Conservation (phyloP, 2,113 vertebrate genomes). For the Pica pica region DNA sequence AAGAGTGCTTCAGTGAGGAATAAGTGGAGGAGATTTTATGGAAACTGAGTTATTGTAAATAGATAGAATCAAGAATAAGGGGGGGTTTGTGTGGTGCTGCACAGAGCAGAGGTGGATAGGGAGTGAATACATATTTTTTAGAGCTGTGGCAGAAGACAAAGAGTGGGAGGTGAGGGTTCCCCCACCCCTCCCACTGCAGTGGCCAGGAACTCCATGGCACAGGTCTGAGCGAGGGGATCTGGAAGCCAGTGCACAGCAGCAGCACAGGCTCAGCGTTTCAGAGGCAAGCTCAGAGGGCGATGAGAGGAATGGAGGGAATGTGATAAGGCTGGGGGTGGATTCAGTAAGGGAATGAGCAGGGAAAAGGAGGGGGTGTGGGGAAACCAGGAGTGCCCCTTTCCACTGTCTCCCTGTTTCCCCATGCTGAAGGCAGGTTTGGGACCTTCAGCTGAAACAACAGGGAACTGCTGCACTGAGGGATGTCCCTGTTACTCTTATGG, state of each 20-base stretch:
- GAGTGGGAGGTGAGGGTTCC: not conserved
- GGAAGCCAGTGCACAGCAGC: not conserved
- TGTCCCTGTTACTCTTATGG: not conserved
- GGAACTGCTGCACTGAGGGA: not conserved
- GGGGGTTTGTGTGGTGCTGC: not conserved
- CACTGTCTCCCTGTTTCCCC: not conserved
- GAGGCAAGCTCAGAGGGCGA: not conserved
- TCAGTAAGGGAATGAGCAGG: not conserved
- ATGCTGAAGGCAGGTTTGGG: not conserved
- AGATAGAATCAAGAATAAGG: not conserved
- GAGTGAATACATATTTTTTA: not conserved
- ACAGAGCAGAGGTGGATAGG: not conserved
- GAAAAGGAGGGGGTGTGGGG: not conserved
- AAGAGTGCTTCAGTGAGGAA: not conserved
- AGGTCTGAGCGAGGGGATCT: not conserved
- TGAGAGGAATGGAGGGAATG: conserved; percentile 57
- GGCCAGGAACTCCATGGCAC: not conserved
- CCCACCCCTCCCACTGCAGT: not conserved
- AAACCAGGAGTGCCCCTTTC: not conserved
- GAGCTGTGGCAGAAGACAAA: not conserved
- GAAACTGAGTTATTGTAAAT: conserved; percentile 28
- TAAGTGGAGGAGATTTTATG: conserved; percentile 16
- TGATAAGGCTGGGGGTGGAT: conserved; percentile 15
- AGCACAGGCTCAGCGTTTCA: fast-evolving
- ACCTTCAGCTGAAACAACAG: not conserved